Percentiles rank a stretch among this genome's conserved stretches.
phyloP scores from a whole-genome alignment of 2,797 vertebrate genomes.

The Peromyscus eremicus region DNA sequence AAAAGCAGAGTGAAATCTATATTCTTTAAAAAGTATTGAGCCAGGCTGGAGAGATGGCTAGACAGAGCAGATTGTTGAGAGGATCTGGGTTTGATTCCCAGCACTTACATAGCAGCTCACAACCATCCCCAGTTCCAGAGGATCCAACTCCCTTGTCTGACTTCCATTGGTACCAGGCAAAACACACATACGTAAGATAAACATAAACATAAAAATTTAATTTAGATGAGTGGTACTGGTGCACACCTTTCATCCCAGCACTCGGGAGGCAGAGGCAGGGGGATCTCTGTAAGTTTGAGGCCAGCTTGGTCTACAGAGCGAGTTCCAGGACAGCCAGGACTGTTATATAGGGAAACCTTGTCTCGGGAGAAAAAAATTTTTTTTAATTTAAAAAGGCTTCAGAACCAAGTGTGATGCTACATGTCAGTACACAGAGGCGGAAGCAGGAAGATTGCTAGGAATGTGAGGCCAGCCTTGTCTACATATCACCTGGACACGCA shows the following conservation, averaged over 20 bases:
- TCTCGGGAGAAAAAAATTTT: neutral
- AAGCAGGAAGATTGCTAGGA: neutral
- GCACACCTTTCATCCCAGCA: too few species aligned
- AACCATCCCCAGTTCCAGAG: neutral
- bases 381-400: conserved; percentile 11
- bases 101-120: neutral
- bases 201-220: neutral
- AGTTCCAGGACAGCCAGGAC: too few species aligned
- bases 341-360: neutral
- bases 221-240: neutral
- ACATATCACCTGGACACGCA: neutral
- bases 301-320: too few species aligned
- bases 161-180: neutral
- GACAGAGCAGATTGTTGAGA: neutral
- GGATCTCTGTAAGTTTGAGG: too few species aligned
- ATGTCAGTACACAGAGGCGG: neutral
- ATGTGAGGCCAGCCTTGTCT: neutral
- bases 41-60: neutral
- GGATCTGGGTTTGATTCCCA: neutral
- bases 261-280: too few species aligned
- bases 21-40: neutral
- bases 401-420: neutral
- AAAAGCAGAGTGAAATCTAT: neutral
- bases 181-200: neutral
- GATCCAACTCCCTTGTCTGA: neutral